Base-by-base conservation (phyloP, 2,113 vertebrate genomes). In the Callaeas wilsoni region DNA sequence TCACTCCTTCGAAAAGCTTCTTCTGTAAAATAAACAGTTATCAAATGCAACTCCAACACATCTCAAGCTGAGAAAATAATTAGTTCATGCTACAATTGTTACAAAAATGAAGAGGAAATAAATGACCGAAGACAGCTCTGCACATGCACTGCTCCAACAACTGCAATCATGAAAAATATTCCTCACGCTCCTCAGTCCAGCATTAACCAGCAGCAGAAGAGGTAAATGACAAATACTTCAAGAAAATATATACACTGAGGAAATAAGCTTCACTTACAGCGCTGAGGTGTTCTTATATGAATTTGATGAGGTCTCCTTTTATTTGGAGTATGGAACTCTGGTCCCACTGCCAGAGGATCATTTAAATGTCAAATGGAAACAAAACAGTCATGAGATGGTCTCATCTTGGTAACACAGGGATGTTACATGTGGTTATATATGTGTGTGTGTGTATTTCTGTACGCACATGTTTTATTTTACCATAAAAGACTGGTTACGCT, bases 21-120 rank as follows among this genome's bases (percentile, higher is more conserved):
- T 4, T 33, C 75, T 84, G 65, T 53, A 84, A 95, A 96, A 91
- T 91, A 92, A 95, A 87, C 87, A 88, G 21, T 56, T 89, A 95
- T 49, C 68, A 86, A 96, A 96, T 1, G 9, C 64, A 82, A 89
- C 86, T 88, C 62, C 55, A 74, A 67, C 79, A 69, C 42, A 64
- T 53, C 81, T 94, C 93, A 96, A 92, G 81, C 90, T 88, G 93
- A 95, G 93, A 94, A 97, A 96, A 95, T 94, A 96, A 96, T 93
- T 94, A 93, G 94, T 95, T 97, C 65, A 73, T 73, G 87, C 64
- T 93, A 96, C 68, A 78, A 93, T 29, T 88, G 83, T 64, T 92
- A 69, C 82, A 95, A 70, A 94, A 96, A 94, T 78, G 82, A 76
- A 84, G 91, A 69, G 25, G 46, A 56, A 94, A 90, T 93, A 97